These are phyloP conservation scores for Cremastobaeus sp. DNA, from an alignment of 2,888 invertebrate genomes.

Conservation along the genomic window DNA sequence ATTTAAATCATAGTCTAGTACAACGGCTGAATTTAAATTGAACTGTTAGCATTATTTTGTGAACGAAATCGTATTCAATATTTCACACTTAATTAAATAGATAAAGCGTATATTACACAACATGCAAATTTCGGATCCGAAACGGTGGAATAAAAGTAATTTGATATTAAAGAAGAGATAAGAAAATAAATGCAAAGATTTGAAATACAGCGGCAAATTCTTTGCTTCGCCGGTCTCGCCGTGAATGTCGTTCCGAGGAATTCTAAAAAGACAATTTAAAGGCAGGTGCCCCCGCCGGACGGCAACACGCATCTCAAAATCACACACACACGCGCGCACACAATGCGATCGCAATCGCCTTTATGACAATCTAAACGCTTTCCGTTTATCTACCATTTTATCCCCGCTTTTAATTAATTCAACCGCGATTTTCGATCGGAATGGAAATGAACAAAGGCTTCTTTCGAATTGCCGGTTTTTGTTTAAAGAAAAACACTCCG, in stretches of 20 bases:
- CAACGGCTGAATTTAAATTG: too few relatives aligned
- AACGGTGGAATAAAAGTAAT: neutral
- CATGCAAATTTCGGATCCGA: neutral
- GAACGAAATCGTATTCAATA: too few relatives aligned
- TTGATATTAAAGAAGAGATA: constrained; percentile 16
- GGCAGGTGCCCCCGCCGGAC: constrained; percentile 49
- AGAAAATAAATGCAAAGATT: constrained; percentile 42
- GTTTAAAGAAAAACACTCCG: constrained; percentile 17
- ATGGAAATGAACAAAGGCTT: constrained; percentile 7
- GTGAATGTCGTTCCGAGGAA: constrained; percentile 43
- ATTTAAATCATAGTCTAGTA: too few relatives aligned
- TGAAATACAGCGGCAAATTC: constrained; percentile 40
- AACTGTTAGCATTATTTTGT: too few relatives aligned
- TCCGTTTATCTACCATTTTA: constrained; percentile 9
- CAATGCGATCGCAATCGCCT: constrained; percentile 20
- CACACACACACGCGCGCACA: constrained; percentile 1
- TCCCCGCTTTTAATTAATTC: constrained; percentile 28
- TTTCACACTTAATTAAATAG: too few relatives aligned
- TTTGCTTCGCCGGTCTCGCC: constrained; percentile 20
- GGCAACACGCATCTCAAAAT: constrained; percentile 31
- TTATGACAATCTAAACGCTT: constrained; percentile 39
- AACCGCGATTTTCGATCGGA: constrained; percentile 16
- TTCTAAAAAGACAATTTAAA: constrained; percentile 51
- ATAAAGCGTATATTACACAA: neutral
- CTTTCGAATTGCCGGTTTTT: constrained; percentile 7